Conservation (phyloP, 2,113 vertebrate genomes). For the Micronycteris hirsuta region DNA sequence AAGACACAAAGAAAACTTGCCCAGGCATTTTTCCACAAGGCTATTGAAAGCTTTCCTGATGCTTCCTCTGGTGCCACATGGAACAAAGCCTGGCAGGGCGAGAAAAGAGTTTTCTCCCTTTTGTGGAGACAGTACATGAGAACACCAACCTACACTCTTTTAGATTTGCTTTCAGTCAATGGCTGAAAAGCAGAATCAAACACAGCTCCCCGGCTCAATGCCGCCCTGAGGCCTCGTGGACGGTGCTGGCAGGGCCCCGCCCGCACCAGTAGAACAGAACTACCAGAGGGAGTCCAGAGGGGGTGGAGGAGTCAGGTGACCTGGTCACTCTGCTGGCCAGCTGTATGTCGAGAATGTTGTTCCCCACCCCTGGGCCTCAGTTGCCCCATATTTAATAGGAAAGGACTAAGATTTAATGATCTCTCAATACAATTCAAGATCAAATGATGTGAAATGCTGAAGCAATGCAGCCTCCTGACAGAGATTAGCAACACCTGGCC, state of each 20-base stretch:
- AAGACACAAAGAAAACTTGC: neutral
- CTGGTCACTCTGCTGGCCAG: neutral
- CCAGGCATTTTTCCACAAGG: neutral
- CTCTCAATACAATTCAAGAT: neutral
- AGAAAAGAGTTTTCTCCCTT: neutral
- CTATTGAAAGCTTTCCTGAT: neutral
- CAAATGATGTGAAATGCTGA: neutral
- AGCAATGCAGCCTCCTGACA: neutral
- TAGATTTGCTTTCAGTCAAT: neutral
- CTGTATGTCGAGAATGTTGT: neutral
- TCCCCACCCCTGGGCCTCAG: neutral
- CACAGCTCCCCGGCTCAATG: neutral
- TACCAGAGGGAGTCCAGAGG: neutral
- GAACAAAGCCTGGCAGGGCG: too few species aligned
- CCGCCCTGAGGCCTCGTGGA: neutral
- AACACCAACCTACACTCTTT: too few species aligned
- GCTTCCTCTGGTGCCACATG: neutral
- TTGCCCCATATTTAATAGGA: neutral
- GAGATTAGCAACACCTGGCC: too few species aligned
- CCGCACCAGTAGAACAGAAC: neutral
- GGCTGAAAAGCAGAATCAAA: neutral
- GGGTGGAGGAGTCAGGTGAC: neutral
- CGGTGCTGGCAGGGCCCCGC: too few species aligned
- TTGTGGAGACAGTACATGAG: neutral
- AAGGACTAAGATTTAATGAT: neutral